Evolutionary conservation across 1,140 invertebrate species (phyloP), one percentile per base, ranked within the genome.

Genomic region (Drosophila azteca): DNA sequence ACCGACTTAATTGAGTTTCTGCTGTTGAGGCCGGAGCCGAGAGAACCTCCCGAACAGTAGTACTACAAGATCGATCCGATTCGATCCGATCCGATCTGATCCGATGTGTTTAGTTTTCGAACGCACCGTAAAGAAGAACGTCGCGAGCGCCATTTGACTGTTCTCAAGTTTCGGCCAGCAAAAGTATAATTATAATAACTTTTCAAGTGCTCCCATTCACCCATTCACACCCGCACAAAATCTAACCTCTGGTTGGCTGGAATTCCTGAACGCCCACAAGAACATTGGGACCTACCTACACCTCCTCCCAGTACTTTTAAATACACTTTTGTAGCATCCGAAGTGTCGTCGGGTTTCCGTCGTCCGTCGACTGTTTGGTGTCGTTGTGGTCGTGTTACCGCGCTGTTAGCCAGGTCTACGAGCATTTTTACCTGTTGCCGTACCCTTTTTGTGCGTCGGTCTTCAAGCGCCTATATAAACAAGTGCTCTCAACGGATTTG

Each of bases 401-500:
- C 35, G 35, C 13, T 39, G 35, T 39, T 13, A 13, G 35, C 35
- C 35, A 39, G 35, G 11, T 39, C 35, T 39, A 39, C 35, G 11
- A 39, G 11, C 58, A 58, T 55, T 57, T 73, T 55, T 78, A 85
- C 82, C 82, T 87, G 82, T 85, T 85, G 82, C 81, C 63, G 75
- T 77, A 85, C 78, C 82, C 79, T 79, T 84, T 82, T 77, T 58
- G 59, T 60, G 48, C 53, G 69, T 67, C 63, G 68, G 53, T 60
- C 73, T 75, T 65, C 48, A 45, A 63, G 61, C 59, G 75, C 75
- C 82, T 87, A 87, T 87, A 87, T 76, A 87, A 87, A 82, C 74
- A 87, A 87, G 82, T 82, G 79, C 63, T 57, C 71, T 50, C 78
- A 63, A 69, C 79, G 82, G 83, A 87, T 79, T 82, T 88, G 75